Conservation (phyloP, 2,888 invertebrate genomes). For the Agriopis aurantiaria region DNA sequence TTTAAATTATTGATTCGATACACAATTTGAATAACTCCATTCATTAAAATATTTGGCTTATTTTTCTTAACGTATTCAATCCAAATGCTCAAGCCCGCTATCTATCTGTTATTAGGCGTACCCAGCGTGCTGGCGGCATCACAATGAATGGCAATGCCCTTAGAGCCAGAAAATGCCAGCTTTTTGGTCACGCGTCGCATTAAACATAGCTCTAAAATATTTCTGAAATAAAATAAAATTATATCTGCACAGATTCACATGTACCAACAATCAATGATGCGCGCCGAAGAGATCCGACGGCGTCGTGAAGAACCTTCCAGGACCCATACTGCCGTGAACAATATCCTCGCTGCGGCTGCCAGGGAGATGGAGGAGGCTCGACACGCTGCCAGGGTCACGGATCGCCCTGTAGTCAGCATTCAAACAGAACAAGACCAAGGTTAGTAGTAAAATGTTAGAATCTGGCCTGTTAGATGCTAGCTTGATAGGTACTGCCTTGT, state of each 20-base stretch:
- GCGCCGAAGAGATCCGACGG: slow-evolving; percentile 78
- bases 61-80: too few species aligned
- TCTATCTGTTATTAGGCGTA: too few species aligned
- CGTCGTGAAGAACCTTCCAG: slow-evolving; percentile 75
- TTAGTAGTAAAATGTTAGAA: slow-evolving; percentile 25
- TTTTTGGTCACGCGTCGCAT: background rate
- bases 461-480: background rate
- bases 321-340: slow-evolving; percentile 81
- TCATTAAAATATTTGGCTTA: too few species aligned
- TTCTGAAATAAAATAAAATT: background rate
- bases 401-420: slow-evolving; percentile 71
- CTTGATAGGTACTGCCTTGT: background rate
- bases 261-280: slow-evolving; percentile 85
- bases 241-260: slow-evolving; percentile 72
- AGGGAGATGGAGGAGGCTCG: slow-evolving; percentile 81
- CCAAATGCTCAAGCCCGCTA: too few species aligned
- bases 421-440: slow-evolving; percentile 79
- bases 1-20: too few species aligned
- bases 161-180: too few species aligned
- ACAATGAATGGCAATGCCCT: too few species aligned
- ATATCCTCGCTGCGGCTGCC: slow-evolving; percentile 81
- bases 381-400: slow-evolving; percentile 59
- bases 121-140: too few species aligned
- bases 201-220: too few species aligned
- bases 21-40: too few species aligned